These are phyloP conservation scores for Papilio aristodemus DNA, from an alignment of 1,140 invertebrate genomes.

Conservation along the genomic window DNA sequence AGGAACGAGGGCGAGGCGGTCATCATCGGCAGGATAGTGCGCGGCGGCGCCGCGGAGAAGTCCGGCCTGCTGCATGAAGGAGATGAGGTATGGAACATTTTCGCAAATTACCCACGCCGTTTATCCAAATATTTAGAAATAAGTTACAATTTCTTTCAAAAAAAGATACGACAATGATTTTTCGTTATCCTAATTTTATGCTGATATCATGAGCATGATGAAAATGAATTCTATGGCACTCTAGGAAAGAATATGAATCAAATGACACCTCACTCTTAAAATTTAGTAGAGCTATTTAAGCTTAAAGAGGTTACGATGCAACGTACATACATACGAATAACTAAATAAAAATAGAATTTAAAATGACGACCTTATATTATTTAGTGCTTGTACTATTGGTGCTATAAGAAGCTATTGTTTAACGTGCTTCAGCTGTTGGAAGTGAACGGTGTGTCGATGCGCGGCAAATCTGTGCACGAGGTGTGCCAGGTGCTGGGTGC, in stretches of 20 bases:
- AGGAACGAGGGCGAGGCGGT: constrained; percentile 96
- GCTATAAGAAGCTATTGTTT: background rate
- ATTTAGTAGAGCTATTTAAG: too few species aligned
- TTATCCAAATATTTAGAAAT: too few species aligned
- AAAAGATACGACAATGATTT: too few species aligned
- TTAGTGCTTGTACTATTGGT: background rate
- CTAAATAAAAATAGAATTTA: background rate
- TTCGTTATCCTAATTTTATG: too few species aligned
- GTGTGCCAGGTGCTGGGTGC: constrained; percentile 97
- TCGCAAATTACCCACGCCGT: too few species aligned
- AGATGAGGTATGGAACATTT: constrained; percentile 86
- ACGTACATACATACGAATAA: too few species aligned
- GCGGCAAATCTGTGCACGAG: constrained; percentile 98
- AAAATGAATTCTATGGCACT: too few species aligned
- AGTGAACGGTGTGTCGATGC: constrained; percentile 97
- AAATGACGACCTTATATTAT: background rate
- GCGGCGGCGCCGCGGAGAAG: constrained; percentile 97
- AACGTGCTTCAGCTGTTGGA: constrained; percentile 85
- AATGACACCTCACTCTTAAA: too few species aligned
- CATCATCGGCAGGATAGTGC: constrained; percentile 96
- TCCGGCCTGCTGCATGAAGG: constrained; percentile 96
- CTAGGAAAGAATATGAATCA: too few species aligned
- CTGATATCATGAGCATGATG: too few species aligned
- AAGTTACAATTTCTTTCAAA: too few species aligned
- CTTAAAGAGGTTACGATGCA: too few species aligned